Evolutionary conservation across 1,140 invertebrate genomes (phyloP), one percentile per base, ranked within the genome.

Genomic region (Helicoverpa armigera): DNA sequence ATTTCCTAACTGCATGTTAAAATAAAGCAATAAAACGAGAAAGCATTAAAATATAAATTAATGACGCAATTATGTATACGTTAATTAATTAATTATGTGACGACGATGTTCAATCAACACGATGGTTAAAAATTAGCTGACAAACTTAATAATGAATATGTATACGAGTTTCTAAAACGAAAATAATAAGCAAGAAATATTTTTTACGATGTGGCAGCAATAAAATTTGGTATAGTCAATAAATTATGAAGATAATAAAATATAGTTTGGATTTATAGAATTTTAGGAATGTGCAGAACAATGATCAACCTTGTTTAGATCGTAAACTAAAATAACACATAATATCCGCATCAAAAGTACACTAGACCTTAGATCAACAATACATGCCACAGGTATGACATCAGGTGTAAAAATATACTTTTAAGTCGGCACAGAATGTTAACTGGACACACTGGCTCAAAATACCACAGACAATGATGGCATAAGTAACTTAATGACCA

Each of bases 51-150:
- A 85, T 87, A 90, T 88, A 85, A 85, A 87, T 88, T 88, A 87
- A 87, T 88, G 82, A 83, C 83, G 83, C 85, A 83, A 88, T 91
- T 88, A 91, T 86, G 79, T 86, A 90, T 92, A 81, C 85, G 81
- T 87, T 89, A 90, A 90, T 90, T 91, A 91, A 91, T 91, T 90
- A 91, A 92, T 92, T 89, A 89, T 82, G 88, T 90, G 87, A 86
- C 86, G 88, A 89, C 85, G 87, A 86, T 88, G 84, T 91, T 91
- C 82, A 89, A 91, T 92, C 89, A 92, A 88, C 83, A 85, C 81
- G 83, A 87, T 67, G 81, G 78, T 90, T 89, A 89, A 90, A 89
- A 91, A 92, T 89, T 86, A 89, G 84, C 87, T 89, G 90, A 87
- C 87, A 89, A 79, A 83, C 75, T 82, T 80, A 89, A 79, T 86